Conservation (phyloP, 2,797 vertebrate species). For the Hybognathus amarus region DNA sequence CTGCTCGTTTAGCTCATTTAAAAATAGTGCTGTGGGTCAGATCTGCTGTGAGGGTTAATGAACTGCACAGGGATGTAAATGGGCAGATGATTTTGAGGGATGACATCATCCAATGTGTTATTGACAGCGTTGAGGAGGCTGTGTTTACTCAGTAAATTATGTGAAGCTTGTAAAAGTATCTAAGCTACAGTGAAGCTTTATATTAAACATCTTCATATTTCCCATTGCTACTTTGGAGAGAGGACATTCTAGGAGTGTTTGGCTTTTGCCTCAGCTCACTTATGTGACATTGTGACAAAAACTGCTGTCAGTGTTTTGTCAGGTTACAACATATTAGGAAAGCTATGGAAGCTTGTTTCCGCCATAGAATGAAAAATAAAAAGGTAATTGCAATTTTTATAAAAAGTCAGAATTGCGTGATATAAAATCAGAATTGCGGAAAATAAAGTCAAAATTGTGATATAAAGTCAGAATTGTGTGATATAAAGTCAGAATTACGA, state of each 20-base stretch:
- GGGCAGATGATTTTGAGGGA: neutral
- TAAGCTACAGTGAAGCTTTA: neutral
- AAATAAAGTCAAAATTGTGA: no score
- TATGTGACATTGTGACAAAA: neutral
- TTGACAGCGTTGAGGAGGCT: neutral
- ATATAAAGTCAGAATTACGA: no score
- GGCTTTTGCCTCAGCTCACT: neutral
- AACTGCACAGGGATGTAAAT: neutral
- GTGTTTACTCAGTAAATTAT: neutral
- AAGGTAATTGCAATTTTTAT: no score
- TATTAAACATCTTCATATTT: neutral
- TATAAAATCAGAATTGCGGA: no score
- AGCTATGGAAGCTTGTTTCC: no score
- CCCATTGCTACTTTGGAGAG: neutral
- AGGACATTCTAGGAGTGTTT: neutral
- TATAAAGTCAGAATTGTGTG: no score
- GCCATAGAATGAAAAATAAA: no score
- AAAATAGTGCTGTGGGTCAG: constrained; percentile 13
- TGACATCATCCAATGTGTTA: neutral
- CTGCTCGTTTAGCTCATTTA: constrained; percentile 18
- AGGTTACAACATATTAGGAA: neutral
- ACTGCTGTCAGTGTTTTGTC: neutral
- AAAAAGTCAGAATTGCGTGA: no score
- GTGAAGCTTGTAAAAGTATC: neutral
- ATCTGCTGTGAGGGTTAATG: constrained; percentile 16